Evolutionary conservation across 2,888 invertebrate species (phyloP), one percentile per base, ranked within the genome.

Genomic region (Furcula furcula): DNA sequence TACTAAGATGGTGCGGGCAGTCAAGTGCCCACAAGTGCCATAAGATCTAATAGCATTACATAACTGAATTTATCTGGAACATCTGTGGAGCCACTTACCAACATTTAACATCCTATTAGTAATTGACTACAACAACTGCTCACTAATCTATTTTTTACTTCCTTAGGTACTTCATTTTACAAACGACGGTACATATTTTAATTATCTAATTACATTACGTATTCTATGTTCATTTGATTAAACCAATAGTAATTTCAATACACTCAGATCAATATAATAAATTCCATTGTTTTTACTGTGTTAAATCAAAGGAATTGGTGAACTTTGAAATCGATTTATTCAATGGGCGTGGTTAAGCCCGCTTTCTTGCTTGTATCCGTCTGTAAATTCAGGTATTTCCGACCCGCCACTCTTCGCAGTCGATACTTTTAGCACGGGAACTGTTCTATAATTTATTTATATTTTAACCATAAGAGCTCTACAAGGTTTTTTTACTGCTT

Each of bases 321-420:
- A 51, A 53, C 49, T 56, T 53, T 29, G 34, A 36, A 40, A 49
- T 46, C 39, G 54, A 42, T 49, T 49, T 36, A 30, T 38, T 28
- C 26, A 29, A 30, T 31, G 29, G 18, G 27, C 42, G 12, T 14
- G 22, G 31, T 15, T 28, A 30, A 29, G 44, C 45, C 38, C 27
- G 37, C 36, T 35, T 52, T 34, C 37, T 34, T 42, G 41, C 45
- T 48, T 39, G 37, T 48, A 48, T 55, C 38, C 42, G 36, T 19
- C 29, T 29, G 50, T 61, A 53, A 55, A 61, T 46, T 40, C 40
- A 25, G 31, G 39, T 46, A 34, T 43, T 48, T 52, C 41, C 49
- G 38, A n/a, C n/a, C n/a, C n/a, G n/a, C n/a, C 4, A 20, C 26
- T 16, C 26, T 19, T 39, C 25, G 7, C 18, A 28, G 22, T 23